Percentiles rank a stretch among this genome's conserved stretches.
phyloP scores from a whole-genome alignment of 1,140 invertebrate species.

The Cheumatopsyche charites region DNA sequence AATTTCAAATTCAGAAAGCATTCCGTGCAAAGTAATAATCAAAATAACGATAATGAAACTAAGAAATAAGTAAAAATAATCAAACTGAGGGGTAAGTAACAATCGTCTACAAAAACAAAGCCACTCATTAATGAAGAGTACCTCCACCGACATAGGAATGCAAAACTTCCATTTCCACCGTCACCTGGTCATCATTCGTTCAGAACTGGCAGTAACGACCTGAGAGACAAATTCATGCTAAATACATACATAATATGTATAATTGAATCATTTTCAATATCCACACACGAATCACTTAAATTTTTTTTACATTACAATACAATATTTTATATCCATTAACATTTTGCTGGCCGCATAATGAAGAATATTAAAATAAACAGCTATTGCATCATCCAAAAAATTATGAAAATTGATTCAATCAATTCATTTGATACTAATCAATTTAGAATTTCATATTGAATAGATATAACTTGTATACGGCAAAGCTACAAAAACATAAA shows the following conservation, averaged over 20 bases:
- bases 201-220: conserved; percentile 47
- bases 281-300: too few species aligned
- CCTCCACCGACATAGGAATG: conserved; percentile 42
- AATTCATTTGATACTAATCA: too few species aligned
- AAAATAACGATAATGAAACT: conserved; percentile 18
- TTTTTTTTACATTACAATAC: too few species aligned
- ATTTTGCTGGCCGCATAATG: too few species aligned
- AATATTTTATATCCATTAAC: too few species aligned
- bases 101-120: conserved; percentile 4
- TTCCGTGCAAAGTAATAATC: background rate
- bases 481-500: too few species aligned
- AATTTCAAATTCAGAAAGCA: background rate
- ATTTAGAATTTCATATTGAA: too few species aligned
- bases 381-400: too few species aligned
- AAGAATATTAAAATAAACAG: too few species aligned
- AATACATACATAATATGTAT: background rate
- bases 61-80: conserved; percentile 4
- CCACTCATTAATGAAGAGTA: conserved; percentile 17
- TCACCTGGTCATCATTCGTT: conserved; percentile 45
- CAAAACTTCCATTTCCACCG: conserved; percentile 18
- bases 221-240: conserved; percentile 22
- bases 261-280: too few species aligned
- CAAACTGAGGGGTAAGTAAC: background rate
- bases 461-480: too few species aligned
- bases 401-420: too few species aligned